Base-by-base conservation (phyloP, 2,113 vertebrate species). In the Furnarius figulus region DNA sequence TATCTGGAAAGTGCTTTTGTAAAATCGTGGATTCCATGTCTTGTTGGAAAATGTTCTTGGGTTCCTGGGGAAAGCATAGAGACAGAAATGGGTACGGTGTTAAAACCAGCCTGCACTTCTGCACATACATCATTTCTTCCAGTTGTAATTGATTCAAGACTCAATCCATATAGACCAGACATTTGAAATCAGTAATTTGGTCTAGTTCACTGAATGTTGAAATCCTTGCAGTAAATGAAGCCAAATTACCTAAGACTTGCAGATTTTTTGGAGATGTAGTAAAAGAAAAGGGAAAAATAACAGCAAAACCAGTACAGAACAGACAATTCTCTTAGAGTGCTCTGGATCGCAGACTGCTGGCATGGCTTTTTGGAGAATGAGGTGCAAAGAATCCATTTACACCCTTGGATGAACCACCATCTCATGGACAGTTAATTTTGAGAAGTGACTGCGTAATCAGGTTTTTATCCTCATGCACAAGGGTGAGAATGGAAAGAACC, bases 371-470 rank as follows among this genome's bases (percentile, higher is more conserved):
- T 83, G 81, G 49, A 53, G 53, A 85, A 67, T 30, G 72, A 76
- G 27, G 22, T 33, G 44, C 14, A 95, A 90, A 85, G 27, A 56
- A 59, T 56, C 16, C 14, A 1, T 76, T 92, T 33, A 33, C 56
- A 35, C 62, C 40, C 14, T 18, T 71, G 25, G 47, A 33, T 87
- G 70, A 71, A 58, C 12, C 11, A 21, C 25, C 27, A 13, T 24
- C 44, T 83, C 61, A 52, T 2, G 28, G 27, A 21, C 11, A 74
- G 13, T 46, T 46, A 12, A 46, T 11, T 13, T 11, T 39, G 68
- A 81, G 72, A 39, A 84, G n/a, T 17, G 37, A 37, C 0, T 42
- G 0, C 15, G 6, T 30, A 40, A 65, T 67, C 7, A 10, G 2
- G 6, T 30, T 84, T 90, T 70, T 30, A 52, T 21, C 31, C 20